Evolutionary conservation across 1,140 invertebrate genomes (phyloP).

Genomic region (Drosophila parabipectinata): DNA sequence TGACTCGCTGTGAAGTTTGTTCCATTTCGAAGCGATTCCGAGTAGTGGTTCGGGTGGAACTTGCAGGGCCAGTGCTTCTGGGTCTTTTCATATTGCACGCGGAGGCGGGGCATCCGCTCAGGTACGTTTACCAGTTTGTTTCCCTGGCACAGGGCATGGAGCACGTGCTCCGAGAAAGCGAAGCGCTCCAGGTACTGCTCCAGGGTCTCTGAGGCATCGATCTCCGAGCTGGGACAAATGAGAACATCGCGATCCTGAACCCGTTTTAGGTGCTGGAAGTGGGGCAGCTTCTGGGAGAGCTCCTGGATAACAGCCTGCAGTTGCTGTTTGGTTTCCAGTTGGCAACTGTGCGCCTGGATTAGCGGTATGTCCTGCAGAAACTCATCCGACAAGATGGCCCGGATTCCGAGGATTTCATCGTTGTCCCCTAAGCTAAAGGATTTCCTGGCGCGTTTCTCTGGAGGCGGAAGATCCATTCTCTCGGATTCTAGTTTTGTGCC

Average conservation of each 20-base stretch:
- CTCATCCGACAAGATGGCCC: constrained; percentile 85
- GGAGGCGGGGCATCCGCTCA: constrained; percentile 86
- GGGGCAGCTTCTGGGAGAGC: constrained; percentile 85
- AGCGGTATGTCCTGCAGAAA: constrained; percentile 85
- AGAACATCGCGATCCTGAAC: constrained; percentile 87
- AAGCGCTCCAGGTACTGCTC: constrained; percentile 49
- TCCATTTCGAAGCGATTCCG: constrained; percentile 88
- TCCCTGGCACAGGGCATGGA: constrained; percentile 76
- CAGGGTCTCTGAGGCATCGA: constrained; percentile 23
- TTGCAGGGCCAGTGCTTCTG: constrained; percentile 91
- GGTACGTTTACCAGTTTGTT: constrained; percentile 87
- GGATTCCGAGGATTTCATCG: constrained; percentile 50
- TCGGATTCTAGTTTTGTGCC: constrained; percentile 2
- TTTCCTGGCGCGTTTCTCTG: constrained; percentile 38
- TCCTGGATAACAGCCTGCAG: constrained; percentile 87
- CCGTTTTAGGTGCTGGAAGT: constrained; percentile 91
- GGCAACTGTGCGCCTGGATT: constrained; percentile 86
- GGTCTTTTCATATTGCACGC: constrained; percentile 88
- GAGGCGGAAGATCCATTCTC: constrained; percentile 52
- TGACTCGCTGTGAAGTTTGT: constrained; percentile 87
- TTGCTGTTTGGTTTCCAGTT: constrained; percentile 86
- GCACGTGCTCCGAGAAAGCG: constrained; percentile 49
- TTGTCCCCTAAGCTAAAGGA: neutral
- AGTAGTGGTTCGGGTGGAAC: constrained; percentile 91
- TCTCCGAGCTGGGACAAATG: constrained; percentile 84